Evolutionary conservation across 2,113 vertebrate species (phyloP).

Genomic region (Pteruthius melanotis): DNA sequence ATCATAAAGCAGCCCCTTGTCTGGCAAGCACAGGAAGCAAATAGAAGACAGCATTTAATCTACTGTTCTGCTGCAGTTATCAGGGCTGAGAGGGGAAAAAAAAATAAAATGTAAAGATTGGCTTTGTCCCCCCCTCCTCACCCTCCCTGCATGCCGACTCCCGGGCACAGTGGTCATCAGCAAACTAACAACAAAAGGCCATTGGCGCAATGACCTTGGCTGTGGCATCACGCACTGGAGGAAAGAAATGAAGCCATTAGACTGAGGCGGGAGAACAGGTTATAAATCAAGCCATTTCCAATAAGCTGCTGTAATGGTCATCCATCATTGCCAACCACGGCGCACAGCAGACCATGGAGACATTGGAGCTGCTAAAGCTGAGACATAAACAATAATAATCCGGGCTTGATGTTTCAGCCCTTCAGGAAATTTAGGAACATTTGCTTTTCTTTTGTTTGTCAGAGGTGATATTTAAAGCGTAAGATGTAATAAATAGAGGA

Average conservation of each 20-base stretch:
- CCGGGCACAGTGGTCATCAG: conserved; percentile 89
- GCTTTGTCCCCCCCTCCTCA: not conserved
- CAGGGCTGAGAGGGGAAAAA: conserved; percentile 59
- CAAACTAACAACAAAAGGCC: conserved; percentile 94
- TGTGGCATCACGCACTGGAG: conserved; percentile 97
- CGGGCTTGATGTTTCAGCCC: conserved; percentile 85
- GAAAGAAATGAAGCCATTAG: conserved; percentile 99
- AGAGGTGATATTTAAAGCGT: conserved; percentile 86
- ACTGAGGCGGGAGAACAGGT: conserved; percentile 90
- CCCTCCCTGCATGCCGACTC: conserved; percentile 46
- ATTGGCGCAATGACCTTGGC: conserved; percentile 98
- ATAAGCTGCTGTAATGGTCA: conserved; percentile 99
- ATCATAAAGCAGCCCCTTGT: conserved; percentile 89
- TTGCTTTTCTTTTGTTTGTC: conserved; percentile 89
- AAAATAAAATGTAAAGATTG: conserved; percentile 77
- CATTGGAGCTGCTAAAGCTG: conserved; percentile 82
- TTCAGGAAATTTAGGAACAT: conserved; percentile 88
- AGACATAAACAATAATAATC: conserved; percentile 98
- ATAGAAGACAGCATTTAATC: conserved; percentile 86
- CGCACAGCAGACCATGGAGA: conserved; percentile 88
- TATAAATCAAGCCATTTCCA: conserved; percentile 99
- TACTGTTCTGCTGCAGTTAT: conserved; percentile 84
- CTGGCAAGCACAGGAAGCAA: conserved; percentile 80
- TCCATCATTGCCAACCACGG: conserved; percentile 91
- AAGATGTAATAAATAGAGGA: conserved; percentile 82